phyloP scores from a whole-genome alignment of 2,113 vertebrate species.

The Dinomys branickii region DNA sequence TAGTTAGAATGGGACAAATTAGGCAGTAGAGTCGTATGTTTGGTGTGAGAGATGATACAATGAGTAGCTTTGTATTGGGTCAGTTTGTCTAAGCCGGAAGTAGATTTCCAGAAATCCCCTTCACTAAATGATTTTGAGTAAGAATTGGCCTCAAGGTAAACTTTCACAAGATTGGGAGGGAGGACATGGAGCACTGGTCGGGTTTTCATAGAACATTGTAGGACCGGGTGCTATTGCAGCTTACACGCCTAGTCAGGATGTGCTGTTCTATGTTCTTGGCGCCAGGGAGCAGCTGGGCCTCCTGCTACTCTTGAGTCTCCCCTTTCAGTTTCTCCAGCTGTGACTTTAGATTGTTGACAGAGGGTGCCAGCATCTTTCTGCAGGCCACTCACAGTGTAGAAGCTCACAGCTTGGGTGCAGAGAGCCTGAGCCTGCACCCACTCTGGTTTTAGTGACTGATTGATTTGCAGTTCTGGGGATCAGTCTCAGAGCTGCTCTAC shows the following conservation, averaged over 20 bases:
- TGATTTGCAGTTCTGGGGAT: neutral
- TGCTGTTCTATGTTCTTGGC: neutral
- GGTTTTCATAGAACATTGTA: neutral
- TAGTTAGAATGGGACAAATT: too few species aligned
- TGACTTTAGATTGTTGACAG: neutral
- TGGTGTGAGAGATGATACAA: neutral
- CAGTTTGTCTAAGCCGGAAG: neutral
- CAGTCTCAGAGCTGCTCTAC: neutral
- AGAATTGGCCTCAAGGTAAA: neutral
- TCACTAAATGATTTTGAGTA: neutral
- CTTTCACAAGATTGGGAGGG: neutral
- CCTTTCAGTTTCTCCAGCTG: neutral
- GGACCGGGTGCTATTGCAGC: fast-evolving
- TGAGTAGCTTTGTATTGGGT: neutral
- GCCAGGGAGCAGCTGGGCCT: neutral
- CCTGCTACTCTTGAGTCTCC: fast-evolving
- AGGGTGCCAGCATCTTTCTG: neutral
- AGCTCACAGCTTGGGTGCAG: neutral
- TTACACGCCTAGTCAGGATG: neutral
- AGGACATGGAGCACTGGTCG: neutral
- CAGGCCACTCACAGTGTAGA: neutral
- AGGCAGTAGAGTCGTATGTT: fast-evolving
- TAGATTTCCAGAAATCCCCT: slow-evolving; percentile 13
- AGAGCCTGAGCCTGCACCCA: neutral
- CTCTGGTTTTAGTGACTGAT: neutral